These are phyloP conservation scores for Paragorgia papillata DNA, from an alignment of 92 coral and sea anemone genomes.

Conservation along the genomic window DNA sequence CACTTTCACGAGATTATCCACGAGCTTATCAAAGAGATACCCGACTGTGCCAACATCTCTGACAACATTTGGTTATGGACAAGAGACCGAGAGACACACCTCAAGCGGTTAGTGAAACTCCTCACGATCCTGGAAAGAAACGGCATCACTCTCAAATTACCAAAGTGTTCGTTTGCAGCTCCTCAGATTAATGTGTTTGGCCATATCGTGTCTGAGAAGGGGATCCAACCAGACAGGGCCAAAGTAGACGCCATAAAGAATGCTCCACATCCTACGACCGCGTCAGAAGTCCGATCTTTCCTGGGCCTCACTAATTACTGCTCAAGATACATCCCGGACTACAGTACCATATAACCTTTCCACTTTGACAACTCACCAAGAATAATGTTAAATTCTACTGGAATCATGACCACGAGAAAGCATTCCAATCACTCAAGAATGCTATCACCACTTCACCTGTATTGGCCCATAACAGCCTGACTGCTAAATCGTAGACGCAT, in stretches of 20 bases:
- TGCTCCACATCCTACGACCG: slow-evolving; percentile 51
- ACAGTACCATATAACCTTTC: slow-evolving; percentile 55
- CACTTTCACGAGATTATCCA: slow-evolving; percentile 59
- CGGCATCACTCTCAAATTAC: slow-evolving; percentile 50
- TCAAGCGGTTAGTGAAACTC: slow-evolving; percentile 39
- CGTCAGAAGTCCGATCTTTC: slow-evolving; percentile 57
- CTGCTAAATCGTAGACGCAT: slow-evolving; percentile 48
- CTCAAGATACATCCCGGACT: slow-evolving; percentile 43
- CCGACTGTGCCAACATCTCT: slow-evolving; percentile 46
- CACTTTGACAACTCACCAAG: slow-evolving; percentile 54
- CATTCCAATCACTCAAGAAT: slow-evolving; percentile 37
- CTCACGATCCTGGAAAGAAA: slow-evolving; percentile 45
- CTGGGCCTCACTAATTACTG: slow-evolving; percentile 52
- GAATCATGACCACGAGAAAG: slow-evolving; percentile 39
- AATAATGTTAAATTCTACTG: slow-evolving; percentile 45
- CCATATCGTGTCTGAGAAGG: slow-evolving; percentile 52
- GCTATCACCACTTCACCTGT: slow-evolving; percentile 29
- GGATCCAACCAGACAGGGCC: slow-evolving; percentile 57
- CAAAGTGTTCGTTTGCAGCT: slow-evolving; percentile 53
- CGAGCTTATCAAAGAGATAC: slow-evolving; percentile 40
- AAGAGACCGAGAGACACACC: slow-evolving; percentile 35
- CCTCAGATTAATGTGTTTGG: slow-evolving; percentile 57
- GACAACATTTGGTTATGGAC: slow-evolving; percentile 66
- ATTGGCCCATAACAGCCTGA: slow-evolving; percentile 13
- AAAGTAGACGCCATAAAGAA: slow-evolving; percentile 53